A percentile compares a stretch with the other conserved stretches of the same genome.
These are phyloP conservation scores for Calycopis cecrops DNA, from an alignment of 1,140 invertebrate species.

Conservation along the genomic window DNA sequence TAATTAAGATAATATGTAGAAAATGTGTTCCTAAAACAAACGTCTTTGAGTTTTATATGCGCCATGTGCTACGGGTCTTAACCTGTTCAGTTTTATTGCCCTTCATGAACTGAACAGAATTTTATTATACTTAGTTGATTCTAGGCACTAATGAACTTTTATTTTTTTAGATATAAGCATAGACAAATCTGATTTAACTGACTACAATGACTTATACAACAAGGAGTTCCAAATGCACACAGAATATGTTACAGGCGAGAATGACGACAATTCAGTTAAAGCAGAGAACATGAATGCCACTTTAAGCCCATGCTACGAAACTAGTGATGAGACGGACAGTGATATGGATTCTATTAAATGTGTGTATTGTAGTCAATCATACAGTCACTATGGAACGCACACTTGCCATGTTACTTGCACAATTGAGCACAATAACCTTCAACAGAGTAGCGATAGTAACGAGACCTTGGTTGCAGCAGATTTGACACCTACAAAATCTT, in stretches of 20 bases:
- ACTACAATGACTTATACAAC: conserved; percentile 56
- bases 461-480: conserved; percentile 64
- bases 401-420: conserved; percentile 59
- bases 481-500: conserved; percentile 27
- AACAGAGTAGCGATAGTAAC: conserved; percentile 48
- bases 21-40: no score
- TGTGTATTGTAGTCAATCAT: conserved; percentile 58
- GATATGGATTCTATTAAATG: conserved; percentile 66
- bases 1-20: no score
- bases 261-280: conserved; percentile 51
- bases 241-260: conserved; percentile 50
- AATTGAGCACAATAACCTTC: conserved; percentile 55
- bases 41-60: no score
- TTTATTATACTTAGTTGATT: not conserved
- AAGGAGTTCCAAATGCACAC: conserved; percentile 59
- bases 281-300: conserved; percentile 31
- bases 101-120: not conserved
- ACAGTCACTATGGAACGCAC: conserved; percentile 50
- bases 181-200: conserved; percentile 35
- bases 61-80: no score
- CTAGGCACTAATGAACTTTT: conserved; percentile 5
- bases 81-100: no score
- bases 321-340: conserved; percentile 68
- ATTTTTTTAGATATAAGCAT: conserved; percentile 42
- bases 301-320: conserved; percentile 38